These are phyloP conservation scores for Entosphenus tridentatus DNA, from an alignment of 2,113 vertebrate genomes.

Conservation along the genomic window DNA sequence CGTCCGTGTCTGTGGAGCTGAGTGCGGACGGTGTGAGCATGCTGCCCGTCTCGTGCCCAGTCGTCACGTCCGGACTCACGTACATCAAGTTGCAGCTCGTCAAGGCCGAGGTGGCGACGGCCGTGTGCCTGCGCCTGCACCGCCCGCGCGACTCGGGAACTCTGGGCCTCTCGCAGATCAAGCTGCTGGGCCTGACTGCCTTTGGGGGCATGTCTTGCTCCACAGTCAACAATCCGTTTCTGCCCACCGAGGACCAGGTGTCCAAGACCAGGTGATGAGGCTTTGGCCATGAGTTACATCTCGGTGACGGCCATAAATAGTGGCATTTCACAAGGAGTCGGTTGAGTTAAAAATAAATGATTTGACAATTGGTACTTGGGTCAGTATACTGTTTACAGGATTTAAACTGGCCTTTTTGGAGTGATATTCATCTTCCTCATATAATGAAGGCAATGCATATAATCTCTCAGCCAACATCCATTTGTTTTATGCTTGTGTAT, in stretches of 20 bases:
- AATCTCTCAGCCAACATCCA: too few species aligned
- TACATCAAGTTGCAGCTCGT: conserved; percentile 98
- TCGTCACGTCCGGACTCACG: conserved; percentile 80
- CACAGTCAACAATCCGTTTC: conserved; percentile 88
- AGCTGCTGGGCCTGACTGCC: conserved; percentile 73
- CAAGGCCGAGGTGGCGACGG: conserved; percentile 84
- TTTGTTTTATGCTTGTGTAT: too few species aligned
- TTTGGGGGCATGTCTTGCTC: conserved; percentile 93
- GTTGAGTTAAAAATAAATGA: too few species aligned
- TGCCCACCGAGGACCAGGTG: conserved; percentile 93
- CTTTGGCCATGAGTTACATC: too few species aligned
- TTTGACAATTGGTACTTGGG: too few species aligned
- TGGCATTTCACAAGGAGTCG: too few species aligned
- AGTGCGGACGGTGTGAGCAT: conserved; percentile 91
- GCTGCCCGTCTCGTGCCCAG: conserved; percentile 77
- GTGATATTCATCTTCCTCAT: too few species aligned
- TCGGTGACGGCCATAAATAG: too few species aligned
- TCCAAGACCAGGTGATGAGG: conserved; percentile 72
- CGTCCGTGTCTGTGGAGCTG: conserved; percentile 92
- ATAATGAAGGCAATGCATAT: too few species aligned
- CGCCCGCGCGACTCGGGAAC: conserved; percentile 86
- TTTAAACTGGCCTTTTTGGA: too few species aligned
- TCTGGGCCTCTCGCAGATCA: conserved; percentile 82
- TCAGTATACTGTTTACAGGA: too few species aligned
- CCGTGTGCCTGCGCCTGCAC: conserved; percentile 77